Evolutionary conservation across 2,113 vertebrate species (phyloP).

Genomic region (Ardeotis arabs): DNA sequence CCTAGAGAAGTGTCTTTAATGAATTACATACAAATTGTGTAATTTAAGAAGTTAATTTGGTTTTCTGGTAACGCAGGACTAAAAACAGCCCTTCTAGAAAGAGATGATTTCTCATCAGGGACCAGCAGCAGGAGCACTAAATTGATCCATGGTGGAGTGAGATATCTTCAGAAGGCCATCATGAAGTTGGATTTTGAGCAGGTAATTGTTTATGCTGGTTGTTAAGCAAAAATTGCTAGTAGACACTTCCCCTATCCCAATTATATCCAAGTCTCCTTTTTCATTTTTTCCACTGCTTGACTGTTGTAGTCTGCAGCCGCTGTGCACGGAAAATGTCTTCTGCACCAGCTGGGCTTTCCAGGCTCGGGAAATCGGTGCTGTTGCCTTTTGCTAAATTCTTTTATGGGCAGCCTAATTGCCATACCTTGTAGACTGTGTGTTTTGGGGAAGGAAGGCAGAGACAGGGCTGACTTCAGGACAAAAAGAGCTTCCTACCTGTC

Average conservation of each 20-base stretch:
- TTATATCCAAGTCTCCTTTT: conserved; percentile 20
- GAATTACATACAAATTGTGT: conserved; percentile 86
- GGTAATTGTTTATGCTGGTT: conserved; percentile 84
- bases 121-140: conserved; percentile 93
- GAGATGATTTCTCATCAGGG: conserved; percentile 95
- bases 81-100: conserved; percentile 91
- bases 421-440: fast-evolving
- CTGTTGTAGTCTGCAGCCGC: not conserved
- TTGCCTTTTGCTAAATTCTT: not conserved
- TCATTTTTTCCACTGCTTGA: conserved; percentile 1
- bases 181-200: conserved; percentile 96
- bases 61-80: conserved; percentile 90
- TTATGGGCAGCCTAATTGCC: not conserved
- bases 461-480: not conserved
- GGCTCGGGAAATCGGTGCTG: not conserved
- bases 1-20: conserved; percentile 84
- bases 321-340: not conserved
- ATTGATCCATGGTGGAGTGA: conserved; percentile 95
- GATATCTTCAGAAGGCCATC: conserved; percentile 98
- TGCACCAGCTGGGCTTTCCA: not conserved
- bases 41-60: conserved; percentile 88
- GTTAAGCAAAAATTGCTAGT: conserved; percentile 64
- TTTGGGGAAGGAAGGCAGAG: not conserved
- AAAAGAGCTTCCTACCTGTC: not conserved
- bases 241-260: conserved; percentile 46